Conservation (phyloP, 1,140 invertebrate species). For the Diorhabda elongata region DNA sequence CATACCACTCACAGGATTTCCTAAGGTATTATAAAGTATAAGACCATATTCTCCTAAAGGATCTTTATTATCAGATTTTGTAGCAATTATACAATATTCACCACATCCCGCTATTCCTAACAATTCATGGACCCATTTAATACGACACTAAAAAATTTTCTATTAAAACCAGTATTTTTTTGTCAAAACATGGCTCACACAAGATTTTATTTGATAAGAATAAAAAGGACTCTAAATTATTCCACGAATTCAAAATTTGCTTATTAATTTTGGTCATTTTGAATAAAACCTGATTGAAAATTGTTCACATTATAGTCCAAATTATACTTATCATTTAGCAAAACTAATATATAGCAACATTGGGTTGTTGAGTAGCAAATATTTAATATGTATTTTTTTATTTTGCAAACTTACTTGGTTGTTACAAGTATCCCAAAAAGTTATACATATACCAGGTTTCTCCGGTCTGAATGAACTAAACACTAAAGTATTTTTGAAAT, state of each 20-base stretch:
- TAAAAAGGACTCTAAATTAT: background rate
- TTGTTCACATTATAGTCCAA: no score
- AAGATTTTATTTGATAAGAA: background rate
- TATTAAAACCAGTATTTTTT: no score
- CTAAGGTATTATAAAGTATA: constrained; percentile 82
- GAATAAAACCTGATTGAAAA: no score
- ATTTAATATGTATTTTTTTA: no score
- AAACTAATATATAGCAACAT: no score
- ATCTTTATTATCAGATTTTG: constrained; percentile 57
- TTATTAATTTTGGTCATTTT: no score
- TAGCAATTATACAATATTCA: constrained; percentile 70
- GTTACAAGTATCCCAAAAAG: constrained; percentile 90
- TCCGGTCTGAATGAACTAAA: constrained; percentile 67
- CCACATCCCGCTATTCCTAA: constrained; percentile 65
- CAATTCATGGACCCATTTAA: constrained; percentile 66
- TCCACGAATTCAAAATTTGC: no score
- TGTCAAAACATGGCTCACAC: no score
- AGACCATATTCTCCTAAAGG: constrained; percentile 62
- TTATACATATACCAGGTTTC: constrained; percentile 67
- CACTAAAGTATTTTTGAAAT: constrained; percentile 85
- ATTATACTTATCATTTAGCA: no score
- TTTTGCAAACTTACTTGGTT: constrained; percentile 63
- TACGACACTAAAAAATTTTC: constrained; percentile 53
- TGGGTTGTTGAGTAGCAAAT: no score
- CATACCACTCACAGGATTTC: constrained; percentile 76